phyloP scores from a whole-genome alignment of 2,113 vertebrate genomes.

The Balaenoptera acutorostrata region DNA sequence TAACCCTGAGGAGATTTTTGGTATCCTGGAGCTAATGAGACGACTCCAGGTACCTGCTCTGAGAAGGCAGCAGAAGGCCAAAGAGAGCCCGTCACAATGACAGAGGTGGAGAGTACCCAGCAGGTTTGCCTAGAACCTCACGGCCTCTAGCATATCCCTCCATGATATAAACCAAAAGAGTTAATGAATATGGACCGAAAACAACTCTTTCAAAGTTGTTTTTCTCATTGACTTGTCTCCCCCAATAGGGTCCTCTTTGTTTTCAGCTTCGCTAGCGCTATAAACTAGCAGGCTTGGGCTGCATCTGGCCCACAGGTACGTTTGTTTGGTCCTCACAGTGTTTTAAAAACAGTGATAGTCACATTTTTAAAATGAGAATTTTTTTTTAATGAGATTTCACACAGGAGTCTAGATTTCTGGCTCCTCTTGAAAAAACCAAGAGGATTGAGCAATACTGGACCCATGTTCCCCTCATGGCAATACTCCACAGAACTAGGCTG shows the following conservation, averaged over 20 bases:
- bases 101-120: neutral
- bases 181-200: neutral
- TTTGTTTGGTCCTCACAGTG: neutral
- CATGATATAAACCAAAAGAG: neutral
- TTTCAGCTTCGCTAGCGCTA: neutral
- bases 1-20: neutral
- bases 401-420: slow-evolving; percentile 4
- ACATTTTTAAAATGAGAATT: slow-evolving; percentile 3
- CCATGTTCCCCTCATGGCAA: neutral
- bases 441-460: neutral
- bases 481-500: neutral
- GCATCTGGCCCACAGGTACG: neutral
- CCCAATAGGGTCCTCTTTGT: neutral
- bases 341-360: slow-evolving; percentile 43
- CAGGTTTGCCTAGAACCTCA: neutral
- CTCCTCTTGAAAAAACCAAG: neutral
- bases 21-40: neutral
- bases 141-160: neutral
- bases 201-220: neutral
- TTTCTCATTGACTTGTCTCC: neutral
- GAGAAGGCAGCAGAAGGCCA: neutral
- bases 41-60: neutral
- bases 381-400: slow-evolving; percentile 28
- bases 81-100: no score
- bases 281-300: neutral